Base-by-base conservation (phyloP, 2,113 vertebrate species). In the Manacus vitellinus region DNA sequence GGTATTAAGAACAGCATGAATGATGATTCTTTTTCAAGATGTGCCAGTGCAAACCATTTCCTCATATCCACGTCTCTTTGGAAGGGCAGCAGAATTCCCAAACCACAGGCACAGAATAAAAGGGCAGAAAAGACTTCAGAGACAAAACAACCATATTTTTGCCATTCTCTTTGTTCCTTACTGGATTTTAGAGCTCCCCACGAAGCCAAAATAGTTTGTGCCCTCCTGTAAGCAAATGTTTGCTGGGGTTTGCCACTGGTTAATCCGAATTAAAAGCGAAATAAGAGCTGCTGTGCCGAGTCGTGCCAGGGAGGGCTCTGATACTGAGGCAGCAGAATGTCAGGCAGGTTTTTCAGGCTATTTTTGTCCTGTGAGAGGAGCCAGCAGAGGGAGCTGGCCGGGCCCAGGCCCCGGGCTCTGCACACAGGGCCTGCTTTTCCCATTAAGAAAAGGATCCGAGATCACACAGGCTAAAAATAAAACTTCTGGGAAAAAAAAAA, bases 401-500 rank as follows among this genome's bases (percentile, higher is more conserved):
- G 10, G 76, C 14, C 66, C n/a, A 1, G n/a, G 9, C 39, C 67
- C 79, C 16, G 65, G 44, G 13, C 31, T 47, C 66, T 3, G 28
- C 55, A 22, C 2, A 1, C 15, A 31, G 17, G 22, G 15, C 18
- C 91, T 94, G 94, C 6, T 92, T 74, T 87, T 75, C 89, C 35
- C 5, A 63, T 93, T 67, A 74, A 80, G 74, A 17, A 55, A 81
- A 91, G 74, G 85, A 87, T 67, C 58, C 11, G 0, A 81, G 56
- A 94, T 89, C 91, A 74, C 31, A 55, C 10, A 28, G 4, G 73
- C 70, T 96, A 94, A 94, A 95, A 97, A 94, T 92, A 94, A 71
- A 88, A 70, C 37, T 49, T 28, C 20, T 4, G 39, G 41, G 20
- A 14, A 10, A 66, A 82, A 78, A 66, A 82, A 78, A 65, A 47